Conservation (phyloP, 2,113 vertebrate species). For the Dermatemys mawii region DNA sequence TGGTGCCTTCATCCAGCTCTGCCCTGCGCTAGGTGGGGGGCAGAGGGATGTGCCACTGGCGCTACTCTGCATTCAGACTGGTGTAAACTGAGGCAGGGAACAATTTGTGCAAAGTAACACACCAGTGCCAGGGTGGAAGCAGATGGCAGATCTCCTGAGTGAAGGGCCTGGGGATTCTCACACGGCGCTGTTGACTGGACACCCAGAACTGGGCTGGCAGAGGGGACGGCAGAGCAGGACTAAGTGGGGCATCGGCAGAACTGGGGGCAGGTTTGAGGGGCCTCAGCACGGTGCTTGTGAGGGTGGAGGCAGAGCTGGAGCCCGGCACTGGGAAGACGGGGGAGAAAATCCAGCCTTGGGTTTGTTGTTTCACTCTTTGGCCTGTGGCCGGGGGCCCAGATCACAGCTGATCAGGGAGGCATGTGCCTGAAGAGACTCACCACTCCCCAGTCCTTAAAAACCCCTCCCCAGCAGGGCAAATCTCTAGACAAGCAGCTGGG, state of each 20-base stretch:
- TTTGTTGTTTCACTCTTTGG: background rate
- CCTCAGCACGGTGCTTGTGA: background rate
- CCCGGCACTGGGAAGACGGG: too few species aligned
- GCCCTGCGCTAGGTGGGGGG: too few species aligned
- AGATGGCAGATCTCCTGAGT: background rate
- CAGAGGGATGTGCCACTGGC: too few species aligned
- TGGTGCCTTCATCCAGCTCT: too few species aligned
- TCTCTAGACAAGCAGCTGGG: background rate
- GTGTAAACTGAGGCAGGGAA: background rate
- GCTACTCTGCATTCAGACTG: too few species aligned
- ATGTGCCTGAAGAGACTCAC: background rate
- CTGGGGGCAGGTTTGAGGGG: rapidly evolving
- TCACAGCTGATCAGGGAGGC: background rate
- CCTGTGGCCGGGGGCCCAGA: background rate
- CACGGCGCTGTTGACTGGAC: background rate
- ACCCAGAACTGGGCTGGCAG: too few species aligned
- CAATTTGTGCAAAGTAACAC: background rate
- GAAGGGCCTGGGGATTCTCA: rapidly evolving
- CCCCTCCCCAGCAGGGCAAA: background rate
- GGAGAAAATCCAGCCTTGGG: background rate
- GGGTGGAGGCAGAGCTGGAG: too few species aligned
- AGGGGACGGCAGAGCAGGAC: too few species aligned
- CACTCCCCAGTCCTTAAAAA: too few species aligned
- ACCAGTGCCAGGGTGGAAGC: rapidly evolving
- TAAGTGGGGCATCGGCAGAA: rapidly evolving